Evolutionary conservation across 2,797 vertebrate genomes (phyloP).

Genomic region (Leucoraja ocellata): DNA sequence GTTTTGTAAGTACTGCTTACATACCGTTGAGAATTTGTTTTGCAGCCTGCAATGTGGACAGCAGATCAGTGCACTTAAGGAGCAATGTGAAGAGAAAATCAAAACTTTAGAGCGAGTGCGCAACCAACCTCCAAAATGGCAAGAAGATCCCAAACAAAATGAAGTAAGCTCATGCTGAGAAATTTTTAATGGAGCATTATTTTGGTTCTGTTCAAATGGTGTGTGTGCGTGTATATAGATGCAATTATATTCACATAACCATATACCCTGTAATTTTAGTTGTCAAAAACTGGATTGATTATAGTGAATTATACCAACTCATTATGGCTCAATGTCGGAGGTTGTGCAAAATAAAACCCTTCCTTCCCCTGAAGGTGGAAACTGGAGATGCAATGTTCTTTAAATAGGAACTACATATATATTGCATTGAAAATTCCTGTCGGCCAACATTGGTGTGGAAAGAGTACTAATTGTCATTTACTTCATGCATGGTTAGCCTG

Average conservation of each 20-base stretch:
- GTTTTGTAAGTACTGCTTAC: not conserved
- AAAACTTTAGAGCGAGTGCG: conserved; percentile 59
- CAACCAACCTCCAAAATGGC: not conserved
- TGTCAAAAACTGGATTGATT: not conserved
- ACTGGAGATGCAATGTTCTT: not conserved
- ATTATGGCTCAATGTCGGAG: not conserved
- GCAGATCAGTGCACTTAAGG: conserved; percentile 83
- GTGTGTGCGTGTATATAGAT: not conserved
- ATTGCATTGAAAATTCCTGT: not conserved
- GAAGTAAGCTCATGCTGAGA: conserved; percentile 49
- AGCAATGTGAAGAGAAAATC: conserved; percentile 80
- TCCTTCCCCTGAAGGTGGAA: not conserved
- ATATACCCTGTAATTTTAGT: not conserved
- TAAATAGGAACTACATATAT: not conserved
- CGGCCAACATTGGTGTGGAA: not conserved
- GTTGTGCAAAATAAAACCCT: not conserved
- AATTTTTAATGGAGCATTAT: not conserved
- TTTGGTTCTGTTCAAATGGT: not conserved
- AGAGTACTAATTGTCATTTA: not conserved
- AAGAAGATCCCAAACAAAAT: conserved; percentile 53
- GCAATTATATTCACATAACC: not conserved
- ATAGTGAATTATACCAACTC: not conserved
- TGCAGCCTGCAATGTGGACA: conserved; percentile 88
- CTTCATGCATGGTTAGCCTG: not conserved
- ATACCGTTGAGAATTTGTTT: conserved; percentile 25